A percentile compares a stretch with the other conserved stretches of the same genome.
Evolutionary conservation across 2,888 invertebrate species (phyloP).

Genomic region (Marronus borbonicus): DNA sequence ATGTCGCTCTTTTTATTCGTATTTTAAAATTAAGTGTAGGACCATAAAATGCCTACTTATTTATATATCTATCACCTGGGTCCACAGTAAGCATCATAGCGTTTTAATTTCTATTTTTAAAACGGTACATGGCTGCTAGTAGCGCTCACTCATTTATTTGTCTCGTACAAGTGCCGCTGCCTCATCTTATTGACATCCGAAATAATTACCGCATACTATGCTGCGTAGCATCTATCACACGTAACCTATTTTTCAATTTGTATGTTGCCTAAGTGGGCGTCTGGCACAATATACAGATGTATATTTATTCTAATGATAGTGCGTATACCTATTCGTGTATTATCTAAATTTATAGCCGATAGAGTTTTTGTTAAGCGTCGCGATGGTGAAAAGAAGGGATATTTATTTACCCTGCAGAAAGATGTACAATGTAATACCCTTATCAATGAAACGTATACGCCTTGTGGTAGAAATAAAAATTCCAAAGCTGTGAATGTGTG

Average conservation of each 20-base stretch:
- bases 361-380: neutral
- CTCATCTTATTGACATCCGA: conserved; percentile 40
- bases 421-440: neutral
- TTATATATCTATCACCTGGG: no score
- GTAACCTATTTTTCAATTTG: conserved; percentile 41
- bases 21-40: neutral
- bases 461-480: neutral
- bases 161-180: conserved; percentile 33
- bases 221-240: conserved; percentile 33
- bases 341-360: conserved; percentile 17
- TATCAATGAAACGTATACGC: conserved; percentile 1
- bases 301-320: conserved; percentile 28
- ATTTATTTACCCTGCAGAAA: conserved; percentile 5
- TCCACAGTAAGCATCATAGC: neutral
- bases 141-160: conserved; percentile 10
- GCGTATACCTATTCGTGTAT: neutral
- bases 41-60: neutral
- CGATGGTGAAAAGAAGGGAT: neutral
- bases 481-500: neutral
- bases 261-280: conserved; percentile 8
- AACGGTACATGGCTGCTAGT: conserved; percentile 12
- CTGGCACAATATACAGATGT: conserved; percentile 19
- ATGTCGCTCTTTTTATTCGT: neutral
- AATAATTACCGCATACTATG: conserved; percentile 32
- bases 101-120: conserved; percentile 37